Base-by-base conservation (phyloP, 2,888 invertebrate species). In the Pachycephus smyrnensis region DNA sequence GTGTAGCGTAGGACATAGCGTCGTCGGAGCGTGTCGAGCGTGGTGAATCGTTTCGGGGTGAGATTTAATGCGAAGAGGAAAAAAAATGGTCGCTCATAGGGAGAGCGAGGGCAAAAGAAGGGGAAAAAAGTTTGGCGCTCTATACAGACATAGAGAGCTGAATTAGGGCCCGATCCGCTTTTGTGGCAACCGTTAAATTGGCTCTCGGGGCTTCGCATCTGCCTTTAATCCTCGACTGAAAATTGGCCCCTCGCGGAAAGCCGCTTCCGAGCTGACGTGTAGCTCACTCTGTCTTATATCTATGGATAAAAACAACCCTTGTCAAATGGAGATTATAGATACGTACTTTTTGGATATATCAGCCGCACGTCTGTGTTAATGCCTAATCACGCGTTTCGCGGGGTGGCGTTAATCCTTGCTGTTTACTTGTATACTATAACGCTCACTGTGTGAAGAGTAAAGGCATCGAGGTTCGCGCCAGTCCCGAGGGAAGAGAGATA, bases 181-280 rank as follows among this genome's bases (percentile, higher is more conserved):
- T 87, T 84, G 81, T 83, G 85, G 84, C 84, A 83, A 84, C 86
- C 86, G 83, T 85, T 87, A 87, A 87, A 87, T 87, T 87, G 86
- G 82, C 82, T 87, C 82, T 82, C 80, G 82, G 83, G 71, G 75
- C 76, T 77, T 80, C 82, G 82, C 87, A 87, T 86, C 87, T 87
- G 87, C 87, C 84, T 84, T 36, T 74, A 75, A 75, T 77, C 75
- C 77, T 77, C 23, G 35, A 12, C 35, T 74, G 74, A 35, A 74
- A 37, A 74, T 74, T 74, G 37, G 31, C 73, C 68, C 73, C 4
- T 37, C 23, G 68, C 68, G 32, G 36, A 76, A 35, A 33, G 73
- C 73, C 32, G 73, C 69, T 69, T 40, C 55, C 55, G 55, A 55
- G 55, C 55, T 23, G 55, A 55, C 55, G 55, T 55, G 55, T 9